phyloP scores from a whole-genome alignment of 1,140 invertebrate genomes.

The Oryctes rhinoceros region DNA sequence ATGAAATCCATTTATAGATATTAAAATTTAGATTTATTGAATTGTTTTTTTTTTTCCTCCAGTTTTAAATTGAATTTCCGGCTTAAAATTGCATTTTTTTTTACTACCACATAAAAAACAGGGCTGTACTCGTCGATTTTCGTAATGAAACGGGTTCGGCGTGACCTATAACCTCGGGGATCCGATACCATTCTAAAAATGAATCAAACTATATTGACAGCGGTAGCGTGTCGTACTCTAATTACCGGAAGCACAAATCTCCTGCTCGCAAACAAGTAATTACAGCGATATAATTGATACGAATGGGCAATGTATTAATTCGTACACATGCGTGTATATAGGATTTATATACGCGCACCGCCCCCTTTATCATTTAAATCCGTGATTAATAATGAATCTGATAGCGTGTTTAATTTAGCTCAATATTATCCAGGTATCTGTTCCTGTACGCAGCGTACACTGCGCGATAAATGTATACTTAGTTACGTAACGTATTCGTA shows the following conservation, averaged over 20 bases:
- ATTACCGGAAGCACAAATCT: conserved; percentile 18
- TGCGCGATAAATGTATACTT: neutral
- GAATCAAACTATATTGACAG: conserved; percentile 6
- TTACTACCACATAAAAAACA: too few species aligned
- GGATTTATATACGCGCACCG: neutral
- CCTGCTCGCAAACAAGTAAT: neutral
- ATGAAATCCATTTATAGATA: too few species aligned
- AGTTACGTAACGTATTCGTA: neutral
- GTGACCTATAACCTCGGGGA: too few species aligned
- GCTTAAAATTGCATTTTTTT: too few species aligned
- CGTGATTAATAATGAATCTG: conserved; percentile 22
- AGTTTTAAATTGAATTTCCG: too few species aligned
- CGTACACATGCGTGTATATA: neutral
- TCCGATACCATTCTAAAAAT: too few species aligned
- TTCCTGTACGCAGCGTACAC: neutral
- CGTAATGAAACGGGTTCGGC: too few species aligned
- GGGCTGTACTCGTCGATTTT: too few species aligned
- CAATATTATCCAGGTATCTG: conserved; percentile 21
- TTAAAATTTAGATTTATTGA: too few species aligned
- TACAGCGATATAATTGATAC: conserved; percentile 18
- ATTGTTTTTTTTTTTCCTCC: too few species aligned
- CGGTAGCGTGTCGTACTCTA: neutral
- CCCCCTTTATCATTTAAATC: conserved; percentile 15
- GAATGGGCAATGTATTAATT: conserved; percentile 15
- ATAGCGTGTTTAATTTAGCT: conserved; percentile 14